Conservation (phyloP, 2,888 invertebrate genomes). For the Eilema sororculum region DNA sequence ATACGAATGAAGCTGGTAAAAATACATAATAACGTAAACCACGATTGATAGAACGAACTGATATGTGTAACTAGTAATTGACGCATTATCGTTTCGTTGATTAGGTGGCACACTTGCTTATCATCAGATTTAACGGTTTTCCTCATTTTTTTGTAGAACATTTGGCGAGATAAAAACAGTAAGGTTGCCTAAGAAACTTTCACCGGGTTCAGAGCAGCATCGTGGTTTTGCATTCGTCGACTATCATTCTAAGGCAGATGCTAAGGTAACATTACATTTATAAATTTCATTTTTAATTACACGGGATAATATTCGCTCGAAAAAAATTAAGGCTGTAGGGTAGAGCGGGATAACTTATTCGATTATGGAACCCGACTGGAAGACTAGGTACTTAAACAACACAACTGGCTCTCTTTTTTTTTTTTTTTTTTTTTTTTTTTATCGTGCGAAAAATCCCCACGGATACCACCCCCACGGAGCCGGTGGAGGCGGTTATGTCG, state of each 20-base stretch:
- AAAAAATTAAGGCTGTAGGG: background rate
- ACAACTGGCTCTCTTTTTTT: too few species aligned
- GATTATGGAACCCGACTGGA: background rate
- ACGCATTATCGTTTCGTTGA: conserved; percentile 42
- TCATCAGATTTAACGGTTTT: background rate
- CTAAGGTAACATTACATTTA: conserved; percentile 90
- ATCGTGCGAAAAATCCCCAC: too few species aligned
- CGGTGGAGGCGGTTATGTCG: too few species aligned
- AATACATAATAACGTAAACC: background rate
- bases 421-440: too few species aligned
- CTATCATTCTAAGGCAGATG: conserved; percentile 94
- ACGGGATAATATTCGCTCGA: background rate
- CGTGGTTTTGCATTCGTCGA: conserved; percentile 99
- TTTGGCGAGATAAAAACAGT: conserved; percentile 97
- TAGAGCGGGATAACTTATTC: background rate
- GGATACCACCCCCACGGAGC: too few species aligned
- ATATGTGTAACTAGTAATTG: conserved; percentile 37
- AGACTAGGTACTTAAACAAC: background rate
- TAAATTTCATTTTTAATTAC: background rate
- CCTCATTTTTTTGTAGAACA: conserved; percentile 84
- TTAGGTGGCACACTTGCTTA: conserved; percentile 24
- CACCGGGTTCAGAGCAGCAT: conserved; percentile 92
- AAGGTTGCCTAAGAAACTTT: conserved; percentile 95
- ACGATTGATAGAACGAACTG: conserved; percentile 32
- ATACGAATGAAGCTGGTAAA: too few species aligned